Percentiles rank a stretch among this genome's conserved stretches.
phyloP scores from a whole-genome alignment of 2,113 vertebrate genomes.

The Tachycineta bicolor region DNA sequence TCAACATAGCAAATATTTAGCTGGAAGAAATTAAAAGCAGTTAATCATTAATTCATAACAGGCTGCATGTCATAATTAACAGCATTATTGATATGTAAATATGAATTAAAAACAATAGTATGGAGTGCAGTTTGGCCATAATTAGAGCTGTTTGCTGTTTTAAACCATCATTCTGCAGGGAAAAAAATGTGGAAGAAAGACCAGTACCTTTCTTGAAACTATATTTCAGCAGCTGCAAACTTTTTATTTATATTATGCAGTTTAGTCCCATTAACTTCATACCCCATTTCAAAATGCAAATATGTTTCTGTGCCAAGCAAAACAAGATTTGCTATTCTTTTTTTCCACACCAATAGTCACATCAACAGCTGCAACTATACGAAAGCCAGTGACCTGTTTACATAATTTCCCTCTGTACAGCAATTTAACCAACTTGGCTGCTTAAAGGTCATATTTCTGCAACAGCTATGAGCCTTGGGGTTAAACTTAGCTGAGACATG shows the following conservation, averaged over 20 bases:
- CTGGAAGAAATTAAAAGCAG: conserved; percentile 29
- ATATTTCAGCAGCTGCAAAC: background rate
- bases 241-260: background rate
- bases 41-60: conserved; percentile 51
- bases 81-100: conserved; percentile 35
- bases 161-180: background rate
- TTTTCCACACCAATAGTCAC: conserved; percentile 8
- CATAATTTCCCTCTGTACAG: conserved; percentile 27
- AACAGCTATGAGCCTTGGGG: background rate
- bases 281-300: conserved; percentile 37
- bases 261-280: conserved; percentile 4
- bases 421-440: conserved; percentile 7
- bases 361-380: conserved; percentile 20
- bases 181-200: background rate
- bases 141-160: background rate
- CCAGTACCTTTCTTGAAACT: background rate
- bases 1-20: conserved; percentile 41
- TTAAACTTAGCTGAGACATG: background rate
- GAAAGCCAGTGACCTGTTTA: conserved; percentile 44
- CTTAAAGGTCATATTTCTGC: conserved; percentile 45
- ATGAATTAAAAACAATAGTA: background rate
- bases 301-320: background rate
- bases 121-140: background rate
- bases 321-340: conserved; percentile 39
- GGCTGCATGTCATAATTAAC: conserved; percentile 29